These are phyloP conservation scores for Gorsachius magnificus DNA, from an alignment of 2,797 vertebrate genomes.

Conservation along the genomic window DNA sequence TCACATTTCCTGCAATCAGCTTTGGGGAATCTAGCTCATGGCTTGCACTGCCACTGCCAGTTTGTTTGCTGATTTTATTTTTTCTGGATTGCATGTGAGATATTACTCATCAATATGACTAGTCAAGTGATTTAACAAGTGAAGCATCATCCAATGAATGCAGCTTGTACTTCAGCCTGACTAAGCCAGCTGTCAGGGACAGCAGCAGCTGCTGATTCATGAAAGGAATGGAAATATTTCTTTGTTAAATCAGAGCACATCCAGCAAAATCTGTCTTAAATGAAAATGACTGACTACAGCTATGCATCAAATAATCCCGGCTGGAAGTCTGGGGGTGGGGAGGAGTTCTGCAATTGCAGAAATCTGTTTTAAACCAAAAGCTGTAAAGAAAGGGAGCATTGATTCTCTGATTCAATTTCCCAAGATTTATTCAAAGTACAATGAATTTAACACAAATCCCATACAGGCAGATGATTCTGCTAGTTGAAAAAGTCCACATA, in stretches of 20 bases:
- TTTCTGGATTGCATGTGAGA: conserved; percentile 24
- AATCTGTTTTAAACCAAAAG: neutral
- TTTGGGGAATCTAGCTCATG: neutral
- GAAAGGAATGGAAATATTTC: conserved; percentile 48
- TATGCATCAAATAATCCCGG: conserved; percentile 18
- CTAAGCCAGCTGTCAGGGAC: conserved; percentile 56
- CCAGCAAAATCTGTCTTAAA: conserved; percentile 47
- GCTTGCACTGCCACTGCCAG: neutral
- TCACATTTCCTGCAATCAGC: neutral
- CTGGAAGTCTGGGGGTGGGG: neutral
- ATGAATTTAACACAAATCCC: neutral
- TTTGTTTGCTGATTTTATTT: conserved; percentile 15
- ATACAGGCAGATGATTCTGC: neutral
- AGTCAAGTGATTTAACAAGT: conserved; percentile 42
- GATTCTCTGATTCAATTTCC: neutral
- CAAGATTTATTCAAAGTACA: neutral
- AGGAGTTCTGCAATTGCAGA: neutral
- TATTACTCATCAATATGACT: conserved; percentile 63
- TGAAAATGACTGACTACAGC: conserved; percentile 13
- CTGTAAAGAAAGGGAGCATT: neutral
- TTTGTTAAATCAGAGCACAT: conserved; percentile 17
- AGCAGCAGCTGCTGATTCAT: conserved; percentile 50
- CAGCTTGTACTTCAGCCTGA: conserved; percentile 27
- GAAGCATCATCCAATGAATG: conserved; percentile 14
- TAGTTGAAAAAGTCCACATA: neutral